phyloP scores from a whole-genome alignment of 2,797 vertebrate species.

The Tamandua tetradactyla region DNA sequence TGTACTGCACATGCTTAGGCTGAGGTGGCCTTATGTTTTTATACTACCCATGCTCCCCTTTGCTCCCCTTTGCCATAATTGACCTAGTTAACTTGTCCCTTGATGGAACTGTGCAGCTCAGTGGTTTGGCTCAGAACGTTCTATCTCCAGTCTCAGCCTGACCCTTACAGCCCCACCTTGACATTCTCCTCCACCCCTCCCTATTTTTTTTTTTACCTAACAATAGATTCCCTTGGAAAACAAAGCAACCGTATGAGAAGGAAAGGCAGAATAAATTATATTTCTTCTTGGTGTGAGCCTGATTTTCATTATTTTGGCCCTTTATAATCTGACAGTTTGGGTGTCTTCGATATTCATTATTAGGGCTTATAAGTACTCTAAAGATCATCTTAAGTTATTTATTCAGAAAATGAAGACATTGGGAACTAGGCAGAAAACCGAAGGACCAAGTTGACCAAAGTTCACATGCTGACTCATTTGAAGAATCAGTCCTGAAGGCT shows the following conservation, averaged over 20 bases:
- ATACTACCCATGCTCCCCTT: too few relatives aligned
- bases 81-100: too few relatives aligned
- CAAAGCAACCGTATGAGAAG: neutral
- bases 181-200: too few relatives aligned
- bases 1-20: too few relatives aligned
- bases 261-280: neutral
- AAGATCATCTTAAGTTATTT: neutral
- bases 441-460: neutral
- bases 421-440: neutral
- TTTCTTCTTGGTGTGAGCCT: neutral
- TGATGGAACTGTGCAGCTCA: too few relatives aligned
- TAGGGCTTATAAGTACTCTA: neutral
- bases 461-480: neutral
- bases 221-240: neutral
- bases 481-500: rapidly evolving
- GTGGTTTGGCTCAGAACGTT: too few relatives aligned
- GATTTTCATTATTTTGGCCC: neutral
- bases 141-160: too few relatives aligned
- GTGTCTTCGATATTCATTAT: neutral
- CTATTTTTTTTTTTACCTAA: too few relatives aligned
- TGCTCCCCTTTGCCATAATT: too few relatives aligned
- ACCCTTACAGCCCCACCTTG: too few relatives aligned
- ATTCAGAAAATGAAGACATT: neutral
- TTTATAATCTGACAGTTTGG: neutral
- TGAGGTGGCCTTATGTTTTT: too few relatives aligned